Percentiles rank a stretch among this genome's conserved stretches.
Conservation (phyloP, 53 echinoderm and acorn worm genomes). For the Antedon mediterranea region DNA sequence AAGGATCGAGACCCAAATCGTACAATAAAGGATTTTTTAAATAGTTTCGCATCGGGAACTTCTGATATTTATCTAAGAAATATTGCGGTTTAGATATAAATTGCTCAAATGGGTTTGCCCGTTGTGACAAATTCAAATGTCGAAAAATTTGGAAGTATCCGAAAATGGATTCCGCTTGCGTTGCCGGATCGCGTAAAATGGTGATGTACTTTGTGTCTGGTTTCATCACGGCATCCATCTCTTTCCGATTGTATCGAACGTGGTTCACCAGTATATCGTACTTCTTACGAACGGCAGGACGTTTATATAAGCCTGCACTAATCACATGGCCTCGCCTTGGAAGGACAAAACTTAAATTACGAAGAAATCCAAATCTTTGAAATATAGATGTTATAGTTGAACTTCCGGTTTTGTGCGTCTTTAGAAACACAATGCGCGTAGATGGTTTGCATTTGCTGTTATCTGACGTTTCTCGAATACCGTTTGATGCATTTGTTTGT, state of each 20-base stretch:
- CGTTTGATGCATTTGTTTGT: too few relatives aligned
- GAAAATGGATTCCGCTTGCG: constrained; percentile 46
- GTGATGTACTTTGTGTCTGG: constrained; percentile 25
- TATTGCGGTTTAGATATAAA: constrained; percentile 14
- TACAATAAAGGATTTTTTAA: constrained; percentile 22
- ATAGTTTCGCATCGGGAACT: neutral
- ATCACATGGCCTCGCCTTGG: neutral
- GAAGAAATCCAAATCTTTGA: neutral
- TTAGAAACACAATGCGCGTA: neutral
- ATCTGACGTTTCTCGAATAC: too few relatives aligned
- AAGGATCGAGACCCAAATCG: constrained; percentile 39
- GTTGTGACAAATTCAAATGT: neutral
- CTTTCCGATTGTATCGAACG: constrained; percentile 25
- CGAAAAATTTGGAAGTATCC: constrained; percentile 20
- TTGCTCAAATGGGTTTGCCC: constrained; percentile 17
- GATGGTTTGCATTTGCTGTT: neutral
- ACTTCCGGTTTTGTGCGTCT: neutral
- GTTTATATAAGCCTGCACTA: neutral
- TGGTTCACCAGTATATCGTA: constrained; percentile 34
- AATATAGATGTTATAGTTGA: neutral
- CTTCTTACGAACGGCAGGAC: neutral
- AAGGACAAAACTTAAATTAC: neutral
- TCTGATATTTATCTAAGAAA: neutral
- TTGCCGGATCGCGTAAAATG: constrained; percentile 28
- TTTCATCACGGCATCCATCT: constrained; percentile 14